Evolutionary conservation across 2,797 vertebrate species (phyloP), one percentile per base, ranked within the genome.

Genomic region (Gastrophryne carolinensis): DNA sequence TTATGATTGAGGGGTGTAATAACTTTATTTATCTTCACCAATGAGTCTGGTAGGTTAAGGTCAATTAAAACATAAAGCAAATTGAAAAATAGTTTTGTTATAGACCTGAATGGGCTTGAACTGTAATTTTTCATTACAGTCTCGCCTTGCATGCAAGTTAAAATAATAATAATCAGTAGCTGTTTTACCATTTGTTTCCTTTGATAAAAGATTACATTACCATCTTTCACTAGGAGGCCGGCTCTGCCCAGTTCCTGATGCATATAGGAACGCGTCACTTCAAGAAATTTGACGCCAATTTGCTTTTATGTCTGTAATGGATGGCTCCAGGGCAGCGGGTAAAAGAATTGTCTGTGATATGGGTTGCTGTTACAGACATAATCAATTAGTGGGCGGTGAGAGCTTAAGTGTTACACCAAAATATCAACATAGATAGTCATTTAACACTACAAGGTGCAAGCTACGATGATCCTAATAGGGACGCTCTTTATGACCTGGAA

Each of bases 121-220:
- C n/a, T n/a, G n/a, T n/a, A n/a, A n/a, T n/a, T n/a, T 81, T 83
- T 61, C 37, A 72, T 23, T 60, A 61, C 0, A 66, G 44, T 57
- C 41, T 56, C 77, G 57, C 24, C 21, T 27, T 71, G 67, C 77
- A 64, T 68, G 37, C 54, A 56, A 41, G 27, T 58, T 67, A 70
- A 66, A 75, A 47, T 47, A 47, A 79, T 80, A 79, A 79, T 44
- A 72, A 82, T 80, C 73, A 12, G 41, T 65, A 54, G 35, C 29
- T 82, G 15, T 10, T 83, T 73, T 65, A 11, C 34, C 49, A 73
- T 83, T 82, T 83, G 72, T 79, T 86, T 85, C 80, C 80, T 81
- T 83, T 82, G 78, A 81, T 84, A 83, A 84, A 84, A 77, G 71
- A 83, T 57, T 30, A 15, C 61, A 73, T 78, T 77, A 79, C 4